Conservation (phyloP, 2,113 vertebrate species). For the Cisticola juncidis region DNA sequence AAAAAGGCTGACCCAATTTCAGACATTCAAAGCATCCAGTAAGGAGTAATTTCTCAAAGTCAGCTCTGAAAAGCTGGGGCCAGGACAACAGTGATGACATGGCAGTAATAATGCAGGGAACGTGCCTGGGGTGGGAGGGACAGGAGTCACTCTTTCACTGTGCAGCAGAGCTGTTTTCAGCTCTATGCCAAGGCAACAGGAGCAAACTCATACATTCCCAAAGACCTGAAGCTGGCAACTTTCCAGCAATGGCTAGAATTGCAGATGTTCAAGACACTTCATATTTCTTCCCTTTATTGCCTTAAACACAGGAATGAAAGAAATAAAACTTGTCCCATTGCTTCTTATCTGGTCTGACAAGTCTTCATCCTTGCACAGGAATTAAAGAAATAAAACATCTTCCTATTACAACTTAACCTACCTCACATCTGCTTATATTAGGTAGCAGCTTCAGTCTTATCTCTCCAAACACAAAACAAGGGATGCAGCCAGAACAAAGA, state of each 20-base stretch:
- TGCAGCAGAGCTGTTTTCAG: background rate
- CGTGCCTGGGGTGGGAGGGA: rapidly evolving
- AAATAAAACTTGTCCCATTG: background rate
- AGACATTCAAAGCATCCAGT: background rate
- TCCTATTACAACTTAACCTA: background rate
- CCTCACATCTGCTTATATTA: background rate
- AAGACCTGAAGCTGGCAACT: background rate
- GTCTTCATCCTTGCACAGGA: background rate
- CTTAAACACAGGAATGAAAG: background rate
- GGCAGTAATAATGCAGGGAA: background rate
- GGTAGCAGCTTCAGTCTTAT: background rate
- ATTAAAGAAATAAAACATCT: background rate
- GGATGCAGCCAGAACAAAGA: background rate
- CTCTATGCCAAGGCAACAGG: background rate
- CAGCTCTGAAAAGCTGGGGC: background rate
- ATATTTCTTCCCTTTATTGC: background rate
- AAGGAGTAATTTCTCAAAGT: background rate
- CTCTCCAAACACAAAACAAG: background rate
- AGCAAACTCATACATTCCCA: background rate
- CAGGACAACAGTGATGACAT: background rate
- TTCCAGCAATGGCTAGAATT: background rate
- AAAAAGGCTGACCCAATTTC: background rate
- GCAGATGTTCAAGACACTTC: background rate
- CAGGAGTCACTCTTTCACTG: background rate
- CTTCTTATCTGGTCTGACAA: background rate